These are phyloP conservation scores for Allophyes oxyacanthae DNA, from an alignment of 2,888 invertebrate genomes.

Conservation along the genomic window DNA sequence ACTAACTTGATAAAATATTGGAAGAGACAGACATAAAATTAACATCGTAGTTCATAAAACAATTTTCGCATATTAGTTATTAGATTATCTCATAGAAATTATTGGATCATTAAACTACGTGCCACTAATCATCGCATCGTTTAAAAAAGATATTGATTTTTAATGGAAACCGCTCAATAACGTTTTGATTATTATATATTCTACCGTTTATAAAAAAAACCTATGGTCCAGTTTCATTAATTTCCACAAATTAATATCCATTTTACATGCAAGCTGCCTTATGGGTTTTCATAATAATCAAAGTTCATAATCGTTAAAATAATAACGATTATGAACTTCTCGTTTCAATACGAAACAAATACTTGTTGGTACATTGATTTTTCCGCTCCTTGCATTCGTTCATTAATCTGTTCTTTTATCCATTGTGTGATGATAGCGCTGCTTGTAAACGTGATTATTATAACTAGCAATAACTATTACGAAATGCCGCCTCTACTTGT, in stretches of 20 bases:
- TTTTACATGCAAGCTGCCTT: conserved; percentile 21
- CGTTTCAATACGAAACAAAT: conserved; percentile 22
- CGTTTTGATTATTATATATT: conserved; percentile 20
- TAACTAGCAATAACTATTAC: conserved; percentile 20
- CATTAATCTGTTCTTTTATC: conserved; percentile 17
- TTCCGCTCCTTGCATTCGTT: conserved; percentile 23
- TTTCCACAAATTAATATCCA: conserved; percentile 31
- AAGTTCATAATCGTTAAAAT: too few species aligned
- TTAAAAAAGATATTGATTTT: conserved; percentile 5
- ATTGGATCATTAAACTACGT: neutral
- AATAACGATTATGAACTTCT: conserved; percentile 12
- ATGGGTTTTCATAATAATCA: conserved; percentile 23
- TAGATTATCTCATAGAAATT: too few species aligned
- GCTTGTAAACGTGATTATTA: conserved; percentile 21
- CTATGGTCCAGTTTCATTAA: conserved; percentile 45
- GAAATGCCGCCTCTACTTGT: conserved; percentile 18
- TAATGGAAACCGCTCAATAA: neutral
- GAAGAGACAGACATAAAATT: too few species aligned
- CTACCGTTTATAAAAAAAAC: conserved; percentile 16
- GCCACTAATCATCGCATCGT: neutral
- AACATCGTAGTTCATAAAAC: too few species aligned
- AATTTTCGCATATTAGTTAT: too few species aligned
- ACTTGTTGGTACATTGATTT: conserved; percentile 22
- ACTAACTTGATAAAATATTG: too few species aligned
- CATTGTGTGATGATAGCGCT: conserved; percentile 14